Percentiles rank a stretch among this genome's conserved stretches.
phyloP scores from a whole-genome alignment of 2,113 vertebrate genomes.

The Promerops cafer region DNA sequence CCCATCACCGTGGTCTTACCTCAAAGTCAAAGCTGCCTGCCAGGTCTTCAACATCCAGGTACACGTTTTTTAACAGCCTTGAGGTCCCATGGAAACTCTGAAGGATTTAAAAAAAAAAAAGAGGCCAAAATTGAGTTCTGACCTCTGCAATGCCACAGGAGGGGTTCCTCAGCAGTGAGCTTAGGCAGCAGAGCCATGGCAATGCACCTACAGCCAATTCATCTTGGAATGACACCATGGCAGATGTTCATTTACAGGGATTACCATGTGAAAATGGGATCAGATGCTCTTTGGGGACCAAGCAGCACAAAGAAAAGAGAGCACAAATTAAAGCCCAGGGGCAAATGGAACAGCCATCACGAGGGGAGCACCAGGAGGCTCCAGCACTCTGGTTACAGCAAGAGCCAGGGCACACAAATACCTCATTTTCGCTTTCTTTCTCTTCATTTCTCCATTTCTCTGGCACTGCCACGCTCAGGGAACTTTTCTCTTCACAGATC shows the following conservation, averaged over 20 bases:
- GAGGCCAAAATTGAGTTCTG: accelerated
- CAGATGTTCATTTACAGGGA: neutral
- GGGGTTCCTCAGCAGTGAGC: accelerated
- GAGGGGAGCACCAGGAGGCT: neutral
- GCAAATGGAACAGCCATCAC: neutral
- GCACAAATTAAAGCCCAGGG: neutral
- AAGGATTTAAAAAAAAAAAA: neutral
- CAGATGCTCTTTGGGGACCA: neutral
- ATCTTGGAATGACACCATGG: accelerated
- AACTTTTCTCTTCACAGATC: conserved; percentile 62
- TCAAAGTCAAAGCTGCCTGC: conserved; percentile 80
- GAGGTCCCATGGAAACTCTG: conserved; percentile 64
- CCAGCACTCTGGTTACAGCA: accelerated
- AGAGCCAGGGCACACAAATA: neutral
- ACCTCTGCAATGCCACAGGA: neutral
- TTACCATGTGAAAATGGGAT: neutral
- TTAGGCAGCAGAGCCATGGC: neutral
- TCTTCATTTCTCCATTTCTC: conserved; percentile 58
- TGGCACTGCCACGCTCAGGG: conserved; percentile 17
- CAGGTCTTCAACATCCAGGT: conserved; percentile 77
- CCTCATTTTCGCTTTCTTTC: conserved; percentile 70
- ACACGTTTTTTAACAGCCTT: conserved; percentile 77
- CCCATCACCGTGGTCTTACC: conserved; percentile 51
- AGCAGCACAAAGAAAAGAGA: neutral
- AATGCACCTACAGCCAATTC: neutral